phyloP scores from a whole-genome alignment of 2,888 invertebrate species.

The Oligia fasciuncula region DNA sequence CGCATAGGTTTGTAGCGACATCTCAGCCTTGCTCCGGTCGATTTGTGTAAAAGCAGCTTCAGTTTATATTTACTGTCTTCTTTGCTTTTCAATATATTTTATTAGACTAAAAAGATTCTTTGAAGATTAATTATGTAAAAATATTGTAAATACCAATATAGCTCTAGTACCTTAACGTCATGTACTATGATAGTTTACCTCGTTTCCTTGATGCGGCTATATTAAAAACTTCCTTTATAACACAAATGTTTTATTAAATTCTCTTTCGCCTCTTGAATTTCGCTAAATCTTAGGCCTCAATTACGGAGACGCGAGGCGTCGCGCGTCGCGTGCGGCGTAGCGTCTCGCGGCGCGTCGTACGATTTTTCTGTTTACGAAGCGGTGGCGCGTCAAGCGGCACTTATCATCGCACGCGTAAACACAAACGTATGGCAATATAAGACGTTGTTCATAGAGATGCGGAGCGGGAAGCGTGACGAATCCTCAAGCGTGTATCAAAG shows the following conservation, averaged over 20 bases:
- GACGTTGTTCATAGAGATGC: too few relatives aligned
- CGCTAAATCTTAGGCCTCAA: constrained; percentile 44
- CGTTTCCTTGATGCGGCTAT: constrained; percentile 84
- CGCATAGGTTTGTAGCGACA: constrained; percentile 91
- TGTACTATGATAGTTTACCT: constrained; percentile 85
- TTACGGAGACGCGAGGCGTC: too few relatives aligned
- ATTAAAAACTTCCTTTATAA: constrained; percentile 86
- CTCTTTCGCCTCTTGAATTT: constrained; percentile 60
- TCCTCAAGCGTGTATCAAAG: too few relatives aligned
- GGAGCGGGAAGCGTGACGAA: too few relatives aligned
- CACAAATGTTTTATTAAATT: constrained; percentile 76
- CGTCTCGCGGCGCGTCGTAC: too few relatives aligned
- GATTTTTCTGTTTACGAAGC: too few relatives aligned
- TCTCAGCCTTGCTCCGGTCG: constrained; percentile 60
- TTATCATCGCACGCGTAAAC: too few relatives aligned
- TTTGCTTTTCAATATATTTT: constrained; percentile 68
- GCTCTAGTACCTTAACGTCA: constrained; percentile 82
- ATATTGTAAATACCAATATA: constrained; percentile 86
- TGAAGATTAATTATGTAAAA: constrained; percentile 75
- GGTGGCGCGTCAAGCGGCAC: too few relatives aligned
- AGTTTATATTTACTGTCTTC: constrained; percentile 66
- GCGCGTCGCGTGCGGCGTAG: too few relatives aligned
- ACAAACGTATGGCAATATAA: too few relatives aligned
- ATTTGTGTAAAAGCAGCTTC: constrained; percentile 60
- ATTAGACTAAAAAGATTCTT: constrained; percentile 65